Evolutionary conservation across 92 coral and sea anemone genomes (phyloP), one percentile per base, ranked within the genome.

Genomic region (Siderastrea siderea): DNA sequence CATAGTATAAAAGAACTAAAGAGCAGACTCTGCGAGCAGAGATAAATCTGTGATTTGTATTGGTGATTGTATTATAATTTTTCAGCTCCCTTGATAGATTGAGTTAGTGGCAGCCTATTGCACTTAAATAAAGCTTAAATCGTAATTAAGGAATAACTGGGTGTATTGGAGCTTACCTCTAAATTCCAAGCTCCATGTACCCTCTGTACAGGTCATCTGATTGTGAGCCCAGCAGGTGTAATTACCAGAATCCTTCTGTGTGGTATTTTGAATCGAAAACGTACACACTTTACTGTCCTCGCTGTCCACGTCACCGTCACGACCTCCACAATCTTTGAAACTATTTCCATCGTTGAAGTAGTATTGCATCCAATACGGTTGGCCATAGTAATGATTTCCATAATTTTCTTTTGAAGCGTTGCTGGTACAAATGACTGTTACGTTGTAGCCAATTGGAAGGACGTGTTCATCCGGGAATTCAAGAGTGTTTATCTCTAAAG

Each of bases 351-450:
- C 47, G 4, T 54, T 54, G 57, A 57, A 70, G 70, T 45, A 71
- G 57, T 44, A 10, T n/a, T 82, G 86, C 12, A 82, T 82, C 86
- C 78, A 82, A 45, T 16, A 82, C 6, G 86, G 86, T 57, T 13
- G 15, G 48, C 15, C 68, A 16, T 70, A 8, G 46, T 8, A 15
- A 3, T 7, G 55, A 17, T 5, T 1, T 0, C 5, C 7, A 16
- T 1, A 13, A n/a, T 49, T 7, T 1, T 8, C 44, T 9, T 57
- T 38, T 17, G 86, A 71, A 8, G 47, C 1, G 50, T 82, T 82
- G 48, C 86, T 82, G 13, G 54, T 82, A 47, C 93, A 91, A 52
- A 38, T 46, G 10, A 91, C 68, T 68, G 89, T 86, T 44, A 87
- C 81, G 59, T 81, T 68, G 58, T 61, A 79, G 80, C 93, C 93